Evolutionary conservation across 1,140 invertebrate genomes (phyloP), one percentile per base, ranked within the genome.

Genomic region (Tachypleus tridentatus): DNA sequence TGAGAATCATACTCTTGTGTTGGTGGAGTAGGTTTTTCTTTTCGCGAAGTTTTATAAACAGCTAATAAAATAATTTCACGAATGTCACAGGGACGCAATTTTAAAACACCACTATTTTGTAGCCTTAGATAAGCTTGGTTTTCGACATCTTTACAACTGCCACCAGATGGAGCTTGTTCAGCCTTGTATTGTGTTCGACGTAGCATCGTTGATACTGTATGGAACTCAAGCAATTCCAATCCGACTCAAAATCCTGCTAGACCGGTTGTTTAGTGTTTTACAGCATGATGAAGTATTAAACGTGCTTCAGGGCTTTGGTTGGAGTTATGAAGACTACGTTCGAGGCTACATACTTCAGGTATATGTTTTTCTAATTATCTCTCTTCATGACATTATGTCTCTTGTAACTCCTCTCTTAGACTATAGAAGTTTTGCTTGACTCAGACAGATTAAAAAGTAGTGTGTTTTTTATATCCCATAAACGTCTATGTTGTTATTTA

Each of bases 281-380:
- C 83, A 86, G 65, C 83, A 85, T 74, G 86, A 88, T 67, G 86
- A 90, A 80, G 87, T 90, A 69, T 79, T 86, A 64, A 86, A 87
- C 75, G 83, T 92, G 51, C 82, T 91, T 70, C 83, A 88, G 76
- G 86, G 86, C 65, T 91, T 92, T 76, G 88, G 89, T 68, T 92
- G 89, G 88, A 87, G 85, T 29, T 84, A 86, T 75, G 87, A 89
- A 75, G 88, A 91, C 80, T 90, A 91, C 80, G 83, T 86, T 56
- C 79, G 88, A 74, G 89, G 89, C 74, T 91, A 91, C 78, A 91
- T 90, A 74, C 79, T 89, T 73, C 86, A 89, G 86, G 88, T 91
- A 78, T 79, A 78, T 76, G 29, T 29, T 29, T 29, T 29, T 29
- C 2, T 0, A 29, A 29, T 29, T 29, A 29, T 29, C 29, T 29